phyloP scores from a whole-genome alignment of 2,888 invertebrate species.

The Drosophila niveifrons region DNA sequence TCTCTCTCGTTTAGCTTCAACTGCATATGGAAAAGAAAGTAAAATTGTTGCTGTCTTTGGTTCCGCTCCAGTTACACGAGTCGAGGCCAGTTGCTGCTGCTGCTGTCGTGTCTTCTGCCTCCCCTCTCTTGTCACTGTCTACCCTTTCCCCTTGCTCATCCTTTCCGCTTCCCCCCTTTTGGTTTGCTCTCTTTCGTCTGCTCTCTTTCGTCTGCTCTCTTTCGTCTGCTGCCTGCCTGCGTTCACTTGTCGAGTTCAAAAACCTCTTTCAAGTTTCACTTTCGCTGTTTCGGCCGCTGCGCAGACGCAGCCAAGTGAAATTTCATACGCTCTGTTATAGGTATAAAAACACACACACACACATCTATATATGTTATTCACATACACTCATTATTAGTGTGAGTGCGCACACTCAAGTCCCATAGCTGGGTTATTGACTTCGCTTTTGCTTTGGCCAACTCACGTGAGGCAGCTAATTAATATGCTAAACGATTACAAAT shows the following conservation, averaged over 20 bases:
- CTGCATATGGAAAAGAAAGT: constrained; percentile 75
- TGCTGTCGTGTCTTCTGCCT: constrained; percentile 20
- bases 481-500: constrained; percentile 28
- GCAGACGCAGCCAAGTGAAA: constrained; percentile 68
- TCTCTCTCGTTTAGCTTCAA: neutral
- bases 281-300: constrained; percentile 71
- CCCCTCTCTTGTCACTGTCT: neutral
- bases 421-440: constrained; percentile 54
- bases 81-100: constrained; percentile 50
- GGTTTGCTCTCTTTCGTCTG: neutral
- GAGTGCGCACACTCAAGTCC: constrained; percentile 23
- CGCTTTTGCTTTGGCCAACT: constrained; percentile 49
- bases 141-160: neutral
- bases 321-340: constrained; percentile 37
- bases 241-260: constrained; percentile 65
- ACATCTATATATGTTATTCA: neutral
- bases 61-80: constrained; percentile 74
- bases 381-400: neutral
- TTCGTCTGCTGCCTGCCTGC: constrained; percentile 11
- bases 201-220: no score
- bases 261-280: constrained; percentile 75
- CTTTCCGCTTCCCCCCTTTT: neutral
- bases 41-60: constrained; percentile 65
- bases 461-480: constrained; percentile 60
- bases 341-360: constrained; percentile 2